Evolutionary conservation across 2,888 invertebrate genomes (phyloP).

Genomic region (Osmoderma eremita): DNA sequence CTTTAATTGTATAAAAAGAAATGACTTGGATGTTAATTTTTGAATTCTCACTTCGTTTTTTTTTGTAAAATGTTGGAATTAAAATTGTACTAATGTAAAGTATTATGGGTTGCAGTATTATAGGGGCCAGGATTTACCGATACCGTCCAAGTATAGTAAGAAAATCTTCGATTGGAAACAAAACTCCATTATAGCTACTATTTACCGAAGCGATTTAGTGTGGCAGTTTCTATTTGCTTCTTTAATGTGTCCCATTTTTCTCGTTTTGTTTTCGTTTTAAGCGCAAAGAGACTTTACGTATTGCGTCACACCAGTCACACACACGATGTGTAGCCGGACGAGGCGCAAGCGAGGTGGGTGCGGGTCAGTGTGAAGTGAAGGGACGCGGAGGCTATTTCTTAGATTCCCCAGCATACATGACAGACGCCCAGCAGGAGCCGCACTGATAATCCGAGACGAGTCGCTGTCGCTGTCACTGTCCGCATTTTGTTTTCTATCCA

Average conservation of each 20-base stretch:
- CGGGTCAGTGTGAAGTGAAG: neutral
- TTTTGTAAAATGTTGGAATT: neutral
- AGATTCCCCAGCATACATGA: constrained; percentile 46
- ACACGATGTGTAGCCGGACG: neutral
- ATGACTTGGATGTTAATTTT: too few species aligned
- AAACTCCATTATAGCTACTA: constrained; percentile 4
- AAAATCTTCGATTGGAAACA: constrained; percentile 11
- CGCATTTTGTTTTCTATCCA: constrained; percentile 47
- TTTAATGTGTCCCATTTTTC: neutral
- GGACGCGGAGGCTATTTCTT: constrained; percentile 44
- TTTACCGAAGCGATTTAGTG: neutral
- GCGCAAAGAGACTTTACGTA: constrained; percentile 1
- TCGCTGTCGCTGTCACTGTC: constrained; percentile 46
- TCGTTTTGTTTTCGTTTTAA: neutral
- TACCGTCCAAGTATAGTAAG: neutral
- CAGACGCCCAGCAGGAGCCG: constrained; percentile 49
- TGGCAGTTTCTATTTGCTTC: neutral
- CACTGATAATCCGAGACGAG: constrained; percentile 47
- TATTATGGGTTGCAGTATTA: constrained; percentile 20
- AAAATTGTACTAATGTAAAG: neutral
- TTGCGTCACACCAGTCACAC: constrained; percentile 25
- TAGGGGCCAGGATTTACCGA: neutral
- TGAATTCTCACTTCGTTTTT: too few species aligned
- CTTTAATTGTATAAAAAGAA: too few species aligned
- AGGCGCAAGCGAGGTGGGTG: neutral